phyloP scores from a whole-genome alignment of 1,140 invertebrate genomes.

The Drosophila biarmipes region DNA sequence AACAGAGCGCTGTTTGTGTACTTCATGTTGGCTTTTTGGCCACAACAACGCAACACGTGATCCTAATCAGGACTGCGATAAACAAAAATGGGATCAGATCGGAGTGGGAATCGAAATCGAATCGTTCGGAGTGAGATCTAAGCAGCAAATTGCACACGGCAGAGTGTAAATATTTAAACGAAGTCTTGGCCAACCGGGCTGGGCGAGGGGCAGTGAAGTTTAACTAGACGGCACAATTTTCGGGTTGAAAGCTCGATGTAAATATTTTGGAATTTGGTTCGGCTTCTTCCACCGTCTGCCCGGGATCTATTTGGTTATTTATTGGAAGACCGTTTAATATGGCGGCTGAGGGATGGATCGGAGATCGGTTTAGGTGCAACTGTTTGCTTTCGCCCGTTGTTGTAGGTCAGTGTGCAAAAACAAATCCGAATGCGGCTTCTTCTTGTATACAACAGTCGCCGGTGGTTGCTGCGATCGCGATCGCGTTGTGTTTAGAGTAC shows the following conservation, averaged over 20 bases:
- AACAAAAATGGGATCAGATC: slow-evolving; percentile 33
- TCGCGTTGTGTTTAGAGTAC: slow-evolving; percentile 72
- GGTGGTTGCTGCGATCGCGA: background rate
- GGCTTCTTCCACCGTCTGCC: background rate
- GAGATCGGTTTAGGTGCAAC: slow-evolving; percentile 56
- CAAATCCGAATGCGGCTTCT: slow-evolving; percentile 65
- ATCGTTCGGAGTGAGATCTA: slow-evolving; percentile 39
- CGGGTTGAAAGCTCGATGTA: slow-evolving; percentile 57
- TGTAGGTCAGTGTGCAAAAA: slow-evolving; percentile 84
- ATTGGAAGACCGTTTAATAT: slow-evolving; percentile 69
- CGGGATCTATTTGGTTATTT: slow-evolving; percentile 72
- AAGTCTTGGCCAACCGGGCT: slow-evolving; percentile 29
- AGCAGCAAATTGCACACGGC: slow-evolving; percentile 50
- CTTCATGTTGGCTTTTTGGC: slow-evolving; percentile 32
- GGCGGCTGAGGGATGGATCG: slow-evolving; percentile 8
- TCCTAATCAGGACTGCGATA: slow-evolving; percentile 39
- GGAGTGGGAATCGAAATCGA: slow-evolving; percentile 11
- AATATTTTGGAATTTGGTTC: slow-evolving; percentile 69
- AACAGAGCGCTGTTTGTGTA: slow-evolving; percentile 37
- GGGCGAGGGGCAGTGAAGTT: slow-evolving; percentile 27
- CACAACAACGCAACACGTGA: slow-evolving; percentile 55
- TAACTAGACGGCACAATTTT: slow-evolving; percentile 72
- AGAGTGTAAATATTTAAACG: slow-evolving; percentile 73
- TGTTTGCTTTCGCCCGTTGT: slow-evolving; percentile 75
- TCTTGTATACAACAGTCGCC: slow-evolving; percentile 65